Conservation (phyloP, 30 jellyfish, hydroid and myxozoan genomes). For the Aurelia sp. region DNA sequence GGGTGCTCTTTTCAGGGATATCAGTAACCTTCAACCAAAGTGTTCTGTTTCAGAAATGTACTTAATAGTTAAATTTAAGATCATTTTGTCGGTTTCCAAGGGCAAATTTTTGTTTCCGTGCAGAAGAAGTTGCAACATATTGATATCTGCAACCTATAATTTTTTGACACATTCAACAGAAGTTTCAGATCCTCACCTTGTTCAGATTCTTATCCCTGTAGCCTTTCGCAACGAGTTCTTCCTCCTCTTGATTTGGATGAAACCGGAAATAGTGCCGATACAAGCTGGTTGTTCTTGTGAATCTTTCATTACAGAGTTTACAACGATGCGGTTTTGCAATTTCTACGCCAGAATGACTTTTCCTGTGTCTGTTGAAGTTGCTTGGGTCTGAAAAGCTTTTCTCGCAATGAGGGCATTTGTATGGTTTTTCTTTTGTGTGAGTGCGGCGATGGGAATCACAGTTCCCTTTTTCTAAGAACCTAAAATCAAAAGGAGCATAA, state of each 20-base stretch:
- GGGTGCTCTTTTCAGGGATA: no score
- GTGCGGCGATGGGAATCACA: conserved; percentile 10
- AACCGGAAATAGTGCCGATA: conserved; percentile 35
- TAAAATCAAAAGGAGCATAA: background rate
- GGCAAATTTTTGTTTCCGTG: no score
- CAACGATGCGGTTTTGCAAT: conserved; percentile 37
- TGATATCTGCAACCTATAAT: no score
- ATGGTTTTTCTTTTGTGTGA: conserved; percentile 24
- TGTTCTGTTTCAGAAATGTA: no score
- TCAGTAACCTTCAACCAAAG: no score
- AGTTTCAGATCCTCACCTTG: no score
- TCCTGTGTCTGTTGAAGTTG: conserved; percentile 43
- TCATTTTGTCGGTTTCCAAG: no score
- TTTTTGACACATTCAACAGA: no score
- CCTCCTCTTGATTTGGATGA: conserved; percentile 3
- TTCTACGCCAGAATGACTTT: conserved; percentile 24
- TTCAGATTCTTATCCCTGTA: no score
- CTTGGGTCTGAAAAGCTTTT: conserved; percentile 46
- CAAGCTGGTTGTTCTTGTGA: conserved; percentile 36
- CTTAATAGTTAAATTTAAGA: no score
- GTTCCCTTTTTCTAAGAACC: conserved; percentile 34
- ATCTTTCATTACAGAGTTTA: conserved; percentile 26
- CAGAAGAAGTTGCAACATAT: no score
- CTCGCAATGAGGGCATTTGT: conserved; percentile 39
- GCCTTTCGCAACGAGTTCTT: background rate